These are phyloP conservation scores for Parnassius apollo DNA, from an alignment of 2,888 invertebrate genomes.

Conservation along the genomic window DNA sequence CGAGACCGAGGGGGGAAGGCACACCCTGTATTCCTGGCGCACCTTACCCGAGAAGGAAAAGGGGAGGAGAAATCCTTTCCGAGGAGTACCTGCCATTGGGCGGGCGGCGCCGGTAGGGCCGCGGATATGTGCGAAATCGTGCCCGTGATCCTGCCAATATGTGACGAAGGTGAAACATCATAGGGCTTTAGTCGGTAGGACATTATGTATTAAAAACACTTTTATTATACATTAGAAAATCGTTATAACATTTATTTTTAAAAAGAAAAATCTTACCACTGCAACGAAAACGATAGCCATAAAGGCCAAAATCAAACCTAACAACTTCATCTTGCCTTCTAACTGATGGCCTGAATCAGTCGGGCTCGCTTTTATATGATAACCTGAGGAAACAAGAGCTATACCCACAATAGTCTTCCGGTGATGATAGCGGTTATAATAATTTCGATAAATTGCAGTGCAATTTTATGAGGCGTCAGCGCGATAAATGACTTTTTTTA, in stretches of 20 bases:
- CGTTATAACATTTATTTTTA: background rate
- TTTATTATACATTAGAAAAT: too few species aligned
- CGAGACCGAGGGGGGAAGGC: too few species aligned
- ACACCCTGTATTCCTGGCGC: too few species aligned
- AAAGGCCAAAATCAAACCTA: slow-evolving; percentile 50
- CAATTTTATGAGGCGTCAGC: slow-evolving; percentile 36
- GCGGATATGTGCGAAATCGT: too few species aligned
- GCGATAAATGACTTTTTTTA: slow-evolving; percentile 23
- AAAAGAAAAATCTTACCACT: slow-evolving; percentile 49
- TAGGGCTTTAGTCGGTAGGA: too few species aligned
- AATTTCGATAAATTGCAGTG: slow-evolving; percentile 15
- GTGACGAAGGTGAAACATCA: too few species aligned
- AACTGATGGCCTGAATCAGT: slow-evolving; percentile 22
- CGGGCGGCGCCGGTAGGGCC: too few species aligned
- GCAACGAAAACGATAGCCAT: slow-evolving; percentile 55
- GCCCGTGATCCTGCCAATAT: too few species aligned
- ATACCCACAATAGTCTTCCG: background rate
- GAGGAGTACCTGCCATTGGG: too few species aligned
- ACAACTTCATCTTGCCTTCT: slow-evolving; percentile 53
- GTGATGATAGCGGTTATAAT: slow-evolving; percentile 11
- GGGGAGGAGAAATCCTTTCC: too few species aligned
- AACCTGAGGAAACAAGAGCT: background rate
- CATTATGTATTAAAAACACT: too few species aligned
- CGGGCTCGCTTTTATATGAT: slow-evolving; percentile 24
- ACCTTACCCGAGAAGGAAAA: too few species aligned